Conservation (phyloP, 2,113 vertebrate genomes). For the Apodemus sylvaticus region DNA sequence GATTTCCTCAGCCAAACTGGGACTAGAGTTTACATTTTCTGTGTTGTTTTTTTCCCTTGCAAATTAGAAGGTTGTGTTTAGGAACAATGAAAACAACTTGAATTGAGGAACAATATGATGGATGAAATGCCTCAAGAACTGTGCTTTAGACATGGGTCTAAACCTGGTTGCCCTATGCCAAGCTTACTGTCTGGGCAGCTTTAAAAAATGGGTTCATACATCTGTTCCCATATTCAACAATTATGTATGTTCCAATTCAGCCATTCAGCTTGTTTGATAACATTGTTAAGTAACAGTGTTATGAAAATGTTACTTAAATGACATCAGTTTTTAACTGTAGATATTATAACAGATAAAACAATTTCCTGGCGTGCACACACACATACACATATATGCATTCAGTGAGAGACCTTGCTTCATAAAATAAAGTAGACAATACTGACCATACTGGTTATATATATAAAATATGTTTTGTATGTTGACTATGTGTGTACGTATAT, state of each 20-base stretch:
- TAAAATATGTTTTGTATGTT: no score
- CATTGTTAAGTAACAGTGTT: not conserved
- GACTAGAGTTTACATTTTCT: not conserved
- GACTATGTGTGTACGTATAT: no score
- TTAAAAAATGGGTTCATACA: not conserved
- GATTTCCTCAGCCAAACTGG: not conserved
- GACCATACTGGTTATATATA: no score
- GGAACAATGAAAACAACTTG: not conserved
- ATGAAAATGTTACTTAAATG: not conserved
- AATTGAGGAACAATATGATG: not conserved
- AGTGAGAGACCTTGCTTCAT: no score
- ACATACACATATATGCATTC: no score
- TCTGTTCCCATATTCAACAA: not conserved
- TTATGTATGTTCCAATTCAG: not conserved
- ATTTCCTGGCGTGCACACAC: not conserved
- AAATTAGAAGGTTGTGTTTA: not conserved
- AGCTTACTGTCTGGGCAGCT: not conserved
- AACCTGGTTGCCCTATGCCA: not conserved
- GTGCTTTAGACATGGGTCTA: not conserved
- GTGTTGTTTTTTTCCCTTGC: not conserved
- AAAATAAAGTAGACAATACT: no score
- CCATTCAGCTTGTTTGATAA: not conserved
- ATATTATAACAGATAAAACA: no score
- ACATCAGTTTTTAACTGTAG: not conserved
- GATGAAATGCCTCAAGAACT: rapidly evolving